Base-by-base conservation (phyloP, 2,797 vertebrate genomes). In the Chiroxiphia lanceolata region DNA sequence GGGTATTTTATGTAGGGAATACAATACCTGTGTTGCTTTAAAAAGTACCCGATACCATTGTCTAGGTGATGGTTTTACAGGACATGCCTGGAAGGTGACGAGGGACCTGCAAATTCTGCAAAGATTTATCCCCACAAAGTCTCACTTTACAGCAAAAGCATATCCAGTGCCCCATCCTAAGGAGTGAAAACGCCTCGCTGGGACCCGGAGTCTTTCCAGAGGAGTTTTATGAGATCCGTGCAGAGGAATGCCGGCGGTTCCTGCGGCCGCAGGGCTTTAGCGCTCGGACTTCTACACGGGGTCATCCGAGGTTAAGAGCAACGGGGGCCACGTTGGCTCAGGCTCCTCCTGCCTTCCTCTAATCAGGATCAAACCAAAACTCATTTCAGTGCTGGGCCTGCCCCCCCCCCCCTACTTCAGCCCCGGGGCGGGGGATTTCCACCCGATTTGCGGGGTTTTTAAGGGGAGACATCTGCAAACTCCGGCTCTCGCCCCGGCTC, bases 231-330 rank as follows among this genome's bases (percentile, higher is more conserved):
- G 40, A 3, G 1, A 23, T 61, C 2, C 4, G 45, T 34, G 1
- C 0, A 0, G 48, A 38, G 56, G 68, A 93, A 13, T 0, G 4
- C 42, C 3, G 0, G 47, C 2, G 7, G 48, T 34, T 57, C 50
- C 47, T 38, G 44, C 0, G 1, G 51, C 54, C 0, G 3, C 34
- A 16, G 57, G 27, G 80, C 72, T 71, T 84, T 4, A 25, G 61
- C 9, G 3, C 83, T 72, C 8, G 29, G 95, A 40, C 40, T 72
- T 34, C 13, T 6, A 11, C 54, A 13, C 18, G 31, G 60, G 85
- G 93, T 89, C 64, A 90, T 10, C 60, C 23, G 29, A 90, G 92
- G 93, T 29, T 25, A 72, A 45, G 56, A 81, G 80, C 83, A 50
- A 50, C 6, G 5, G 29, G 42, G 34, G 23, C 34, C 1, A 0